phyloP scores from a whole-genome alignment of 2,113 vertebrate species.

The Cariama cristata region DNA sequence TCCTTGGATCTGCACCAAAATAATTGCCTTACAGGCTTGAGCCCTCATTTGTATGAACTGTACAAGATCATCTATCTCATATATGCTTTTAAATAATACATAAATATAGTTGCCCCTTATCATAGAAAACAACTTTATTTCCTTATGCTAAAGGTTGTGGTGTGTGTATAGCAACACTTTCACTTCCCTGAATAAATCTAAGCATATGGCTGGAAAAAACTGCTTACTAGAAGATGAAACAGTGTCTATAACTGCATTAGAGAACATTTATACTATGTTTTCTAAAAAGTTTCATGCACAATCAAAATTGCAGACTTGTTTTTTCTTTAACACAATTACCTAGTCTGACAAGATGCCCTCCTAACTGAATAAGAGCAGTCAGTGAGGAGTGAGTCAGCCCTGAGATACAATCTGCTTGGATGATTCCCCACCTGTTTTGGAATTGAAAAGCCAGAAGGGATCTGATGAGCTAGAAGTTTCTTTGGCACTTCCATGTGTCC shows the following conservation, averaged over 20 bases:
- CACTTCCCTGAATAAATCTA: neutral
- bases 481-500: conserved; percentile 18
- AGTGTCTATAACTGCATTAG: neutral
- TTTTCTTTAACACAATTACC: conserved; percentile 1
- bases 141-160: neutral
- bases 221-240: neutral
- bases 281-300: neutral
- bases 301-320: neutral
- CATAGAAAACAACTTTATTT: neutral
- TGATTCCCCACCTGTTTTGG: conserved; percentile 44
- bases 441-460: conserved; percentile 26
- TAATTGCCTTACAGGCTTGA: neutral
- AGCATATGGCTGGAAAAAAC: neutral
- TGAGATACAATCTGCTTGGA: conserved; percentile 55
- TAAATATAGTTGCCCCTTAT: neutral
- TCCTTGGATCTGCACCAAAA: neutral
- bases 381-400: conserved; percentile 7
- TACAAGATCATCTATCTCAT: neutral
- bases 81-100: neutral
- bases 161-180: neutral
- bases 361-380: conserved; percentile 42
- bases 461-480: neutral
- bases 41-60: neutral
- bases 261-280: neutral
- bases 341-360: conserved; percentile 23